Evolutionary conservation across 2,888 invertebrate species (phyloP), one percentile per base, ranked within the genome.

Genomic region (Eugnorisma glareosa): DNA sequence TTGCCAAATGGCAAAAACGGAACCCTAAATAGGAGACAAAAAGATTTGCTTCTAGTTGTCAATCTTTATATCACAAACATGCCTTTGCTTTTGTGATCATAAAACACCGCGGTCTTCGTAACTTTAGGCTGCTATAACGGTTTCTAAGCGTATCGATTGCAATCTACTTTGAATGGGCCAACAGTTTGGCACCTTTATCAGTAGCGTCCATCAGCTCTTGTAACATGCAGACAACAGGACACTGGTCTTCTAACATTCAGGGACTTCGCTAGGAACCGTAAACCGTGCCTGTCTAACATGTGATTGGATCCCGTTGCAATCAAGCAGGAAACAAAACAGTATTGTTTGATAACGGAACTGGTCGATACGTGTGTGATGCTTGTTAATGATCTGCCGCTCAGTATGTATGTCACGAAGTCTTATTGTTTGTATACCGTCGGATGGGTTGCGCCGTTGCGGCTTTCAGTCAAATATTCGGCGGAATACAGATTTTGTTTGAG

Each of bases 291-390:
- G 1, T 35, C 31, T 35, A 35, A 35, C 72, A 79, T 51, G 67
- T 63, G 69, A 73, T 64, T 51, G 71, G 61, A 67, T 77, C 77
- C 83, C 85, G 76, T 78, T 78, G 72, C 48, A n/a, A 68, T 68
- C 18, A 45, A 70, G 48, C 75, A 83, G 87, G 83, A 79, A 76
- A 75, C 57, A 31, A 28, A 63, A 80, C 76, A 78, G 74, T 81
- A 76, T 63, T 80, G 82, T 64, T 45, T 75, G 72, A 71, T 83
- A 79, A 79, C 70, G 73, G 78, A 85, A 75, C 83, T 63, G 54
- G 31, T 57, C 7, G 48, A 31, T 24, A 73, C 85, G 83, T 81
- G 83, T 81, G 83, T 21, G 37, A 24, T 35, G 79, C 48, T 40
- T 78, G 57, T 5, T n/a, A 72, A 76, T 61, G 21, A 61, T 45